Evolutionary conservation across 92 coral and sea anemone species (phyloP), one percentile per base, ranked within the genome.

Genomic region (Bergia puertoricense): DNA sequence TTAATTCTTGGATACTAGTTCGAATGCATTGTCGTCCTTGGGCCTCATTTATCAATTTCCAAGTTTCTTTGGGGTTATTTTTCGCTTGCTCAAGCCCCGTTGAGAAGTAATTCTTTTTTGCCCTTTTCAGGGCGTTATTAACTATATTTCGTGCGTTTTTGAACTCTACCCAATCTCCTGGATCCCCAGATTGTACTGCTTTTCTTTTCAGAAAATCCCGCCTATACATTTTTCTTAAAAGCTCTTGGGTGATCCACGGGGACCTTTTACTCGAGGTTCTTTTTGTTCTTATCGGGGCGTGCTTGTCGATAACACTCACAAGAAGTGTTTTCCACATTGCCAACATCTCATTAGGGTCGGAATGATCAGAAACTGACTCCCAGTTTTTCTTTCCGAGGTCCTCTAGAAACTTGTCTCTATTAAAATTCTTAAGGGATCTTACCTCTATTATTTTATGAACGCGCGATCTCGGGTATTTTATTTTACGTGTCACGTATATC

Each of bases 21-120:
- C 69, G 39, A 20, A 42, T 57, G 13, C n/a, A 22, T 67, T 85
- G 73, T 22, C 89, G 89, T 38, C 40, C 44, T 41, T 7, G 71
- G 20, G 79, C 30, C 40, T 89, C 92, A 48, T 89, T 89, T 44
- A 85, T 65, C 23, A 89, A 42, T 76, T 67, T 75, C 92, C 89
- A 85, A 76, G 83, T 62, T 75, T 85, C 56, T 44, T 75, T 46
- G 4, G 79, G 67, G 37, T 85, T 76, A 42, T 51, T 75, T 91
- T 91, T 88, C 39, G 59, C 46, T 15, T 13, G 38, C n/a, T 83
- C 82, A 41, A 89, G 74, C 36, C 51, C 46, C 36, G 38, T 75
- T 11, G 82, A 73, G 71, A 66, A 84, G 74, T 74, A 89, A 13
- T 65, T 83, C 23, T 43, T 67, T 57, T 89, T 66, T 38, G 86